phyloP scores from a whole-genome alignment of 2,888 invertebrate genomes.

The Diarsia dahlii region DNA sequence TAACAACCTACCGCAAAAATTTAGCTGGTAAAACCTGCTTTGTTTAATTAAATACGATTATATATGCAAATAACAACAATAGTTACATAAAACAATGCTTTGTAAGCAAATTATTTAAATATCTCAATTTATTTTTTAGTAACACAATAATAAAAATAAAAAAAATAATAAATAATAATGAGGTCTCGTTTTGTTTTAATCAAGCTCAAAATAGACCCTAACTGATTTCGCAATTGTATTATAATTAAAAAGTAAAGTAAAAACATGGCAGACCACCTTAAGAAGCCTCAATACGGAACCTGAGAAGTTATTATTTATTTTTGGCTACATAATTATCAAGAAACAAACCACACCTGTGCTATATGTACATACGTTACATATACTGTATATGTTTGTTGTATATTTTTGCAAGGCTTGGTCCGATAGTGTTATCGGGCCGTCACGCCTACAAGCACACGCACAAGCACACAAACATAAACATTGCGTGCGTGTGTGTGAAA shows the following conservation, averaged over 20 bases:
- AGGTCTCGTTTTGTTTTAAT: slow-evolving; percentile 16
- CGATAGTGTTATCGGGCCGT: slow-evolving; percentile 88
- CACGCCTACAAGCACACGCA: slow-evolving; percentile 85
- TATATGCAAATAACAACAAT: slow-evolving; percentile 23
- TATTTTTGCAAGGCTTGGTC: slow-evolving; percentile 88
- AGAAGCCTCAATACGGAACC: slow-evolving; percentile 67
- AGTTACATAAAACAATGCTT: slow-evolving; percentile 12
- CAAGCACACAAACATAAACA: slow-evolving; percentile 63
- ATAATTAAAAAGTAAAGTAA: slow-evolving; percentile 28
- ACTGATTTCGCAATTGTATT: slow-evolving; percentile 34
- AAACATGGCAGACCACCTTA: slow-evolving; percentile 49
- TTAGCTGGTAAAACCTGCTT: neutral
- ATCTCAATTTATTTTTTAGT: neutral
- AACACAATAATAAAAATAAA: too few species aligned
- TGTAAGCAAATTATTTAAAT: slow-evolving; percentile 6
- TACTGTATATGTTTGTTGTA: slow-evolving; percentile 84
- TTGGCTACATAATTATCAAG: slow-evolving; percentile 74
- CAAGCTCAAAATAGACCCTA: neutral
- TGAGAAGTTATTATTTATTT: slow-evolving; percentile 69
- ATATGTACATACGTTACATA: slow-evolving; percentile 58
- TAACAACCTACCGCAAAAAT: neutral
- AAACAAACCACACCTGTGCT: slow-evolving; percentile 73
- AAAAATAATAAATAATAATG: too few species aligned
- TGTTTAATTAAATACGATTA: neutral
- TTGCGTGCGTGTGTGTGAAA: slow-evolving; percentile 42